A percentile compares a stretch with the other conserved stretches of the same genome.
Conservation (phyloP, 2,113 vertebrate species). For the Osmerus mordax region DNA sequence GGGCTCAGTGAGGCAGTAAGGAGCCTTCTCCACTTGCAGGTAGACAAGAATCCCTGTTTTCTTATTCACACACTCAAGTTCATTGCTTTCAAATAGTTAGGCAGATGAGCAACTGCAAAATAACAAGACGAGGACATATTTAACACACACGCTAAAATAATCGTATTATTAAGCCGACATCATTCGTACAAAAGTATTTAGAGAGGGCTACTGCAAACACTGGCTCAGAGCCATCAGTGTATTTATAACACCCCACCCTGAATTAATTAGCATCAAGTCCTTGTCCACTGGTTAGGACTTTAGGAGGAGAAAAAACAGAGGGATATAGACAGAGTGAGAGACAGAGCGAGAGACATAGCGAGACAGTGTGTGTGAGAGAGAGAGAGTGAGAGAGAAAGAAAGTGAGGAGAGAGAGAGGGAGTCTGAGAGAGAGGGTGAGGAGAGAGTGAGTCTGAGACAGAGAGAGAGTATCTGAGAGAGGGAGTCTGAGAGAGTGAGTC, state of each 20-base stretch:
- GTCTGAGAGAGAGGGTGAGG: not conserved
- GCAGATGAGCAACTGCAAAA: no score
- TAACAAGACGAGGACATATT: not conserved
- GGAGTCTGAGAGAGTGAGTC: not conserved
- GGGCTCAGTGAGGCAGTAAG: not conserved
- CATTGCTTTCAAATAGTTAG: no score
- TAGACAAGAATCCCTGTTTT: constrained; percentile 5
- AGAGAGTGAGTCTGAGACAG: not conserved
- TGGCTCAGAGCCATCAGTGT: constrained; percentile 28
- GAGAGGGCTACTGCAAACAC: not conserved
- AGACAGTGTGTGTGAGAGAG: no score
- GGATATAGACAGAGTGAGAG: constrained; percentile 29
- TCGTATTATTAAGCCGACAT: constrained; percentile 2
- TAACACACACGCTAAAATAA: constrained; percentile 7
- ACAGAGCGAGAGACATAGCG: constrained; percentile 42
- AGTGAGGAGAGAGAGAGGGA: constrained; percentile 1
- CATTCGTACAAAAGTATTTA: not conserved
- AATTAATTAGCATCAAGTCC: constrained; percentile 45
- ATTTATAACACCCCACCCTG: constrained; percentile 16
- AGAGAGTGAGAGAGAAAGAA: constrained; percentile 22
- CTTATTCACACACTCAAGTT: constrained; percentile 1
- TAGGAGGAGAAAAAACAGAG: constrained; percentile 40
- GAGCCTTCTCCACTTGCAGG: not conserved
- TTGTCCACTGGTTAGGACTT: constrained; percentile 37
- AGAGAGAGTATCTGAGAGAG: not conserved